These are phyloP conservation scores for Heliothis virescens DNA, from an alignment of 1,140 invertebrate genomes.

Conservation along the genomic window DNA sequence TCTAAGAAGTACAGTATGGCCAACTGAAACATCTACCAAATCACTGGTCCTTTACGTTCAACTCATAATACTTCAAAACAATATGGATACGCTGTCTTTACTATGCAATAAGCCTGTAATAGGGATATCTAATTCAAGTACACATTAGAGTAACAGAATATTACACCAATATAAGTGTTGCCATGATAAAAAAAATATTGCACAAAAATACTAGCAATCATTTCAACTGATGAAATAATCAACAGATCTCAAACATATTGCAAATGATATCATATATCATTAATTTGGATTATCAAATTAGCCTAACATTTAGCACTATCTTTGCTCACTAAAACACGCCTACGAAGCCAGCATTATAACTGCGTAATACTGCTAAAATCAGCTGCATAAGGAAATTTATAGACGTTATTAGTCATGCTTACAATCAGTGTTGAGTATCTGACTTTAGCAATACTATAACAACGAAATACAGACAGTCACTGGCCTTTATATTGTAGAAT, in stretches of 20 bases:
- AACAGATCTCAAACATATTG: conserved; percentile 68
- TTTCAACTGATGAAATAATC: conserved; percentile 49
- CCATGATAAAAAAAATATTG: conserved; percentile 66
- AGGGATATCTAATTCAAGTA: background rate
- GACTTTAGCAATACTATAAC: conserved; percentile 28
- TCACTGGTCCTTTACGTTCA: conserved; percentile 41
- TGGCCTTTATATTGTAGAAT: conserved; percentile 27
- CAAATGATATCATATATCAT: conserved; percentile 81
- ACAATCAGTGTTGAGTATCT: background rate
- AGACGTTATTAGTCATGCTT: background rate
- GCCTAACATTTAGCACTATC: conserved; percentile 44
- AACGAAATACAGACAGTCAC: conserved; percentile 22
- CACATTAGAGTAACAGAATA: conserved; percentile 31
- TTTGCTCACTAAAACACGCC: conserved; percentile 46
- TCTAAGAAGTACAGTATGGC: conserved; percentile 62
- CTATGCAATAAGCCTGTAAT: background rate
- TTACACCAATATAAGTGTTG: conserved; percentile 39
- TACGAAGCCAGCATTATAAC: conserved; percentile 26
- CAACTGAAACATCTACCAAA: conserved; percentile 53
- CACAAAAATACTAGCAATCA: conserved; percentile 65
- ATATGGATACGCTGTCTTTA: conserved; percentile 14
- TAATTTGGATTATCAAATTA: conserved; percentile 65
- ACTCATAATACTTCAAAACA: conserved; percentile 47
- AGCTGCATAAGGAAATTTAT: background rate
- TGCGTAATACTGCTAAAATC: conserved; percentile 15